These are phyloP conservation scores for Patella pellucida DNA, from an alignment of 2,888 invertebrate species.

Conservation along the genomic window DNA sequence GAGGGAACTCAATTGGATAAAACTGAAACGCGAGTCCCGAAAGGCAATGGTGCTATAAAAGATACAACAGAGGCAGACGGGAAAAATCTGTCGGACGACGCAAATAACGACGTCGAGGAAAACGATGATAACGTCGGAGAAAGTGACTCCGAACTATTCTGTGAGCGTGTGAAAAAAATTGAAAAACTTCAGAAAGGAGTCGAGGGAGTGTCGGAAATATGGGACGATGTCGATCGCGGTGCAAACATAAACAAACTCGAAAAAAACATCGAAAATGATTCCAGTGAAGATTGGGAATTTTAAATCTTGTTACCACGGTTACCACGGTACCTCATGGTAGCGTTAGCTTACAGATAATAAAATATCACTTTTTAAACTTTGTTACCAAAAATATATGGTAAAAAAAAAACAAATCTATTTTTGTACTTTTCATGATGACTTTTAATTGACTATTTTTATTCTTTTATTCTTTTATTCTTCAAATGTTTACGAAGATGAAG, in stretches of 20 bases:
- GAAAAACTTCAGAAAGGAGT: slow-evolving; percentile 52
- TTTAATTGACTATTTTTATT: slow-evolving; percentile 5
- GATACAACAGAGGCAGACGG: slow-evolving; percentile 13
- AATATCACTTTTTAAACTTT: background rate
- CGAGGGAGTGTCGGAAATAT: slow-evolving; percentile 50
- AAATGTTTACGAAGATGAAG: slow-evolving; percentile 3
- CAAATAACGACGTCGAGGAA: slow-evolving; percentile 13
- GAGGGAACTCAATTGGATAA: slow-evolving; percentile 77
- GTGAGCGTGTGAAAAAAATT: slow-evolving; percentile 45
- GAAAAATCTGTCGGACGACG: background rate
- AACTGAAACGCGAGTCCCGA: slow-evolving; percentile 75
- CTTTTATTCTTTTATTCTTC: slow-evolving; percentile 1
- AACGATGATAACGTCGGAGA: slow-evolving; percentile 14
- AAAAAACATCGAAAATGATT: slow-evolving; percentile 33
- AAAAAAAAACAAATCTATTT: slow-evolving; percentile 8
- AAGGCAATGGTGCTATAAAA: slow-evolving; percentile 70
- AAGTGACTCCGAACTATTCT: slow-evolving; percentile 14
- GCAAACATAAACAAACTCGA: slow-evolving; percentile 58
- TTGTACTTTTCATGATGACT: background rate
- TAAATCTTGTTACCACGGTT: slow-evolving; percentile 39
- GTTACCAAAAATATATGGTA: slow-evolving; percentile 7
- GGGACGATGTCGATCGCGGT: slow-evolving; percentile 54
- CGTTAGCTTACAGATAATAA: background rate
- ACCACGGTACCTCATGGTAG: slow-evolving; percentile 12
- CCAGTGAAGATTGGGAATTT: slow-evolving; percentile 61